Base-by-base conservation (phyloP, 2,888 invertebrate species). In the Globia sparganii region DNA sequence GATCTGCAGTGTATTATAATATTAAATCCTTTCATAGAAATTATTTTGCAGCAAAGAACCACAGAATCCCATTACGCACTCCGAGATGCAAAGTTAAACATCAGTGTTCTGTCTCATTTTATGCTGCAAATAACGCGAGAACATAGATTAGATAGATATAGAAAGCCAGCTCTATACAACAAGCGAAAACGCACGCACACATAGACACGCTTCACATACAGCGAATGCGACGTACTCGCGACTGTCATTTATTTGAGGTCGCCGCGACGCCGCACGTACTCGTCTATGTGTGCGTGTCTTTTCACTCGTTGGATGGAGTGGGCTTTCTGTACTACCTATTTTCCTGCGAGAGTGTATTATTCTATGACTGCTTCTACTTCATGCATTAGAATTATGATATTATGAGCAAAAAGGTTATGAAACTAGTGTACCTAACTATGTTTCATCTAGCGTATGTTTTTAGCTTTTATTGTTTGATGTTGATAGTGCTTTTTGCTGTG, bases 311-410 rank as follows among this genome's bases (percentile, higher is more conserved):
- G 4, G 4, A 9, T 58, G 11, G 9, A 72, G 13, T 4, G 4
- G 15, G 4, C 8, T 37, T 80, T 73, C 49, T 80, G 65, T 40
- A 15, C 5, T 25, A n/a, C 21, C 15, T 21, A 28, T 34, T 40
- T 40, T 21, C 8, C 21, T 8, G 6, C 25, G 34, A 56, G 18
- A 72, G 2, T 58, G 2, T 75, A n/a, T n/a, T 64, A 40, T 65
- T 78, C 66, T 83, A 83, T 72, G 78, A 78, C 83, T 56, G 72
- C 61, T 66, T 71, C 70, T 68, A 72, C 83, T 81, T 78, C 66
- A 78, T 73, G 78, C 83, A 81, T 83, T 83, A 72, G 46, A 81
- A 72, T 49, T 77, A 81, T 77, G 65, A 62, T 62, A 77, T 82
- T 69, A 75, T 79, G 58, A 75, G 59, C 31, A 59, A 64, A 75